Evolutionary conservation across 2,888 invertebrate genomes (phyloP).

Genomic region (Ormyrus pomaceus): DNA sequence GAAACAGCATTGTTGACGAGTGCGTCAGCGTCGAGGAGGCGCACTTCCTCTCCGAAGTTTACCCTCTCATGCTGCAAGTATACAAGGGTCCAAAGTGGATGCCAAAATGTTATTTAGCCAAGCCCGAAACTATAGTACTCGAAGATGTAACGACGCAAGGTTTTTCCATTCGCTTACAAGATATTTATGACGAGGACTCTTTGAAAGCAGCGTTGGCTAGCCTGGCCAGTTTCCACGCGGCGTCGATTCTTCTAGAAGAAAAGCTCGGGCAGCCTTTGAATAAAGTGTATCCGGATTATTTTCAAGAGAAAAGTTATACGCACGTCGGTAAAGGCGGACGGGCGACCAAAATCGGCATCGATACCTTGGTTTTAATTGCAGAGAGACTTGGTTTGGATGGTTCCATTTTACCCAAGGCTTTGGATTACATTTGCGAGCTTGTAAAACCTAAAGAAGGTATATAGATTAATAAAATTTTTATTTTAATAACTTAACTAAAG

Average conservation of each 20-base stretch:
- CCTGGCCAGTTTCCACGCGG: slow-evolving; percentile 50
- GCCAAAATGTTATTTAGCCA: slow-evolving; percentile 24
- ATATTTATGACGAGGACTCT: background rate
- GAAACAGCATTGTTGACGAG: slow-evolving; percentile 9
- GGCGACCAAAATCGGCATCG: slow-evolving; percentile 30
- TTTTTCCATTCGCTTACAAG: background rate
- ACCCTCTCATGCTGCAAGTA: slow-evolving; percentile 9
- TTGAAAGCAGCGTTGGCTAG: slow-evolving; percentile 8
- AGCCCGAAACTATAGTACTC: slow-evolving; percentile 13
- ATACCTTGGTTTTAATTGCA: slow-evolving; percentile 30
- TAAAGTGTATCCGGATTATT: background rate
- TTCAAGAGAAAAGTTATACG: slow-evolving; percentile 40
- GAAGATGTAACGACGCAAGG: slow-evolving; percentile 34
- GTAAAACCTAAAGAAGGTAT: slow-evolving; percentile 33
- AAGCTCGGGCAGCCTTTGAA: background rate
- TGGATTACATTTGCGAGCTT: slow-evolving; percentile 14
- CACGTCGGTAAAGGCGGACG: slow-evolving; percentile 38
- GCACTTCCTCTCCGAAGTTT: slow-evolving; percentile 17
- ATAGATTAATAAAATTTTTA: too few species aligned
- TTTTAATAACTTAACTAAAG: too few species aligned
- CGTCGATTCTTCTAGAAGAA: slow-evolving; percentile 7
- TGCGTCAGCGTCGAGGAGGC: slow-evolving; percentile 25
- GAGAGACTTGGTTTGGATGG: slow-evolving; percentile 23
- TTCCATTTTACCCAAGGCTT: slow-evolving; percentile 9
- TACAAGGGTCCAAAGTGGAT: slow-evolving; percentile 1